These are phyloP conservation scores for Drosophila meridiana DNA, from an alignment of 2,888 invertebrate species.

Conservation along the genomic window DNA sequence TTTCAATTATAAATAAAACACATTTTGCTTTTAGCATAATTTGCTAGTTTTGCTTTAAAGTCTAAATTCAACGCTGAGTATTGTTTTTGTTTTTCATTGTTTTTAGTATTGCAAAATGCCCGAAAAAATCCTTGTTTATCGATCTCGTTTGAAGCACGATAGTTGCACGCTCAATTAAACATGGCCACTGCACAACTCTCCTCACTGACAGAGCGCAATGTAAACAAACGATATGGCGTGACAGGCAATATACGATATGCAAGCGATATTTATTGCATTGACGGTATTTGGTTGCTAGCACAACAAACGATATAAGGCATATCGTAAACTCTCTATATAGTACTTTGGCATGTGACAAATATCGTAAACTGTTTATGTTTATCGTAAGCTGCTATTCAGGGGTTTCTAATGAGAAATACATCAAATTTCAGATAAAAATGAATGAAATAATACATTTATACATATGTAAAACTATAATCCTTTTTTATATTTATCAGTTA, in stretches of 20 bases:
- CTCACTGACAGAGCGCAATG: not conserved
- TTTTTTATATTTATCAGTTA: not conserved
- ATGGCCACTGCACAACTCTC: not conserved
- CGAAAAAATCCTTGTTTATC: not conserved
- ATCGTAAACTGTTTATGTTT: not conserved
- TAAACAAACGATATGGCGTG: constrained; percentile 6
- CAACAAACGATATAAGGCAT: not conserved
- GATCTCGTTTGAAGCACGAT: not conserved
- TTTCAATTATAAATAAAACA: not conserved
- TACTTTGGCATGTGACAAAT: not conserved
- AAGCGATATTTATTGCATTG: not conserved
- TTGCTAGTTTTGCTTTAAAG: not conserved
- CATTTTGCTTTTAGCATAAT: not conserved
- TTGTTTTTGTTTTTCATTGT: not conserved
- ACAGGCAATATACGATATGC: not conserved
- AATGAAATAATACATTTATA: not conserved
- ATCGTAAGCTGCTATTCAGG: not conserved
- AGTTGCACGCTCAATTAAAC: not conserved
- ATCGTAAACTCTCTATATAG: not conserved
- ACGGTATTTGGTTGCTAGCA: not conserved
- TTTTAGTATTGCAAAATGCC: not conserved
- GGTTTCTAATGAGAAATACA: not conserved
- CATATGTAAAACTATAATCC: not conserved
- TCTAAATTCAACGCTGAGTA: not conserved
- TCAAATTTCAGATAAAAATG: not conserved